These are phyloP conservation scores for Corythornis leucogaster DNA, from an alignment of 2,797 vertebrate genomes.

Conservation along the genomic window DNA sequence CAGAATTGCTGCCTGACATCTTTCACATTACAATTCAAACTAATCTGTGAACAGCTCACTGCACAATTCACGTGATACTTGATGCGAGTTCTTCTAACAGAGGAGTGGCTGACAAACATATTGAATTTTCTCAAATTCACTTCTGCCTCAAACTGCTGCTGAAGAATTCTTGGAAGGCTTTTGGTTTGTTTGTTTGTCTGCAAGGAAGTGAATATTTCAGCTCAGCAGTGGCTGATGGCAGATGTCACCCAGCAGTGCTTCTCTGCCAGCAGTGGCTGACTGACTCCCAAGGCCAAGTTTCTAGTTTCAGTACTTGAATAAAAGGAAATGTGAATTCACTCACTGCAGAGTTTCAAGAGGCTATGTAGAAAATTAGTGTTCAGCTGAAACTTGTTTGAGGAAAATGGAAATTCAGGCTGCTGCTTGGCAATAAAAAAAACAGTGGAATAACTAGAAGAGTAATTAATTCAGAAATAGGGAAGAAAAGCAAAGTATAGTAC, in stretches of 20 bases:
- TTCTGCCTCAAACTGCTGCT: background rate
- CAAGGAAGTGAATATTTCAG: background rate
- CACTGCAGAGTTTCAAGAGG: background rate
- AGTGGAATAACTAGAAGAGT: background rate
- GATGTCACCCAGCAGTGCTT: conserved; percentile 60
- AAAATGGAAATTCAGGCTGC: background rate
- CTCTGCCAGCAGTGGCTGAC: conserved; percentile 10
- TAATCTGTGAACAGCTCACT: background rate
- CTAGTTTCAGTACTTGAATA: background rate
- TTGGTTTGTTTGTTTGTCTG: background rate
- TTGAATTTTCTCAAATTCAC: background rate
- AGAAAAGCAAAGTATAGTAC: background rate
- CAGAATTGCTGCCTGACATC: background rate
- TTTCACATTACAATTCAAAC: conserved; percentile 11
- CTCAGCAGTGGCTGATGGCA: conserved; percentile 20
- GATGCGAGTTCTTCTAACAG: background rate
- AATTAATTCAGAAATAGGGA: background rate
- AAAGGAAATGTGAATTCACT: background rate
- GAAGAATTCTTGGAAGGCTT: background rate
- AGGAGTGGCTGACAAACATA: background rate
- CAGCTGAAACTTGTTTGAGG: background rate
- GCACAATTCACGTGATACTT: background rate
- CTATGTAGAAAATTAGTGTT: background rate
- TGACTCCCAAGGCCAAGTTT: conserved; percentile 31
- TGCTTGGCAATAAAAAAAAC: background rate